Conservation (phyloP, 2,888 invertebrate species). For the Pherbina coryleti region DNA sequence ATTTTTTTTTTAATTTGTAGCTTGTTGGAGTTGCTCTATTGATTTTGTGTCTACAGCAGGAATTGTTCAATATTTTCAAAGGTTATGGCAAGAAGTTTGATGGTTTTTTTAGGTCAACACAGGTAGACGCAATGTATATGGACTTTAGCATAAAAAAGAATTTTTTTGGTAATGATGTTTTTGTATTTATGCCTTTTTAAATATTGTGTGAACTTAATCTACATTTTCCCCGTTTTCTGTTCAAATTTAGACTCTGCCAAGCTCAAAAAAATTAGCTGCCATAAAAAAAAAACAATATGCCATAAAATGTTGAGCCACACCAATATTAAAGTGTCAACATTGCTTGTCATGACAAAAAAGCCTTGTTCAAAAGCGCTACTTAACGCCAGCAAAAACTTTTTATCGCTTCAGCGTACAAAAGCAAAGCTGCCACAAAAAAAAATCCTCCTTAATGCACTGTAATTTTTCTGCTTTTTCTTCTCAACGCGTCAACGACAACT, state of each 20-base stretch:
- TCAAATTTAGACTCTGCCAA: no score
- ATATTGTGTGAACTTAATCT: no score
- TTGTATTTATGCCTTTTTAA: no score
- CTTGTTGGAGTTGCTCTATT: not conserved
- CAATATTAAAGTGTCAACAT: conserved; percentile 18
- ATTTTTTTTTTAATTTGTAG: not conserved
- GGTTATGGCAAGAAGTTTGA: no score
- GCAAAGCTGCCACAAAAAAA: not conserved
- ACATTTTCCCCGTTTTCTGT: no score
- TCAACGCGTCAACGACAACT: conserved; percentile 28
- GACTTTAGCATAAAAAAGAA: no score
- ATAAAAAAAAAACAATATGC: not conserved
- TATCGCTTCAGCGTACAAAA: not conserved
- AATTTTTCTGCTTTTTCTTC: not conserved
- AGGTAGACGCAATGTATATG: no score
- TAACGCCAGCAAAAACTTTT: not conserved
- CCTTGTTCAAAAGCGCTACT: conserved; percentile 2
- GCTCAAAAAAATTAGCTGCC: not conserved
- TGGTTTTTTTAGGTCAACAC: no score
- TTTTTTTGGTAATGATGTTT: no score
- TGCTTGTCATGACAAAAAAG: not conserved
- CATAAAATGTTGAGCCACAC: not conserved
- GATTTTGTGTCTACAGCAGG: not conserved
- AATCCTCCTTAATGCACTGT: conserved; percentile 12
- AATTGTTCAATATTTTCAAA: no score